These are phyloP conservation scores for Epizoanthus illoricatus DNA, from an alignment of 92 coral and sea anemone species.

Conservation along the genomic window DNA sequence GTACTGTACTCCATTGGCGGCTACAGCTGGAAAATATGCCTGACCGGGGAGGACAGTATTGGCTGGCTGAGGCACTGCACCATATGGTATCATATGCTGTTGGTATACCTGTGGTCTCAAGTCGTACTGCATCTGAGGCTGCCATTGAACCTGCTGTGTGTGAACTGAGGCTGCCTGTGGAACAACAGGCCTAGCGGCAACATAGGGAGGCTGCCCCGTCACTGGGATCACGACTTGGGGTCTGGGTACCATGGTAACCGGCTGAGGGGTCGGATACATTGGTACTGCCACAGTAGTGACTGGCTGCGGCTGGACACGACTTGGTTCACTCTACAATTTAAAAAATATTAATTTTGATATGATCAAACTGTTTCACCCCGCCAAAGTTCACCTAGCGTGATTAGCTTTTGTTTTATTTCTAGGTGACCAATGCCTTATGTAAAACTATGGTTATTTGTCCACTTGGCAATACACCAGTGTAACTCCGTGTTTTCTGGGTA, in stretches of 20 bases:
- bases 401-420: too few relatives aligned
- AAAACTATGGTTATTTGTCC: too few relatives aligned
- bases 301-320: constrained; percentile 66
- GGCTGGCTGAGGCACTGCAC: constrained; percentile 69
- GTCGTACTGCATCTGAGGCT: constrained; percentile 77
- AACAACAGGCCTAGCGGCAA: constrained; percentile 66
- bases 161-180: constrained; percentile 62
- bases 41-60: constrained; percentile 55
- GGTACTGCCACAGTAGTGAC: constrained; percentile 82
- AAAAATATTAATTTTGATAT: not conserved
- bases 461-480: too few relatives aligned
- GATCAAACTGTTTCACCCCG: too few relatives aligned
- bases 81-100: constrained; percentile 74
- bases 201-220: constrained; percentile 74
- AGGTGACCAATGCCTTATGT: too few relatives aligned
- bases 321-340: constrained; percentile 44
- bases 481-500: too few relatives aligned
- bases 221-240: constrained; percentile 84
- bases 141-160: constrained; percentile 86
- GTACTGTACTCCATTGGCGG: constrained; percentile 69
- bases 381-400: too few relatives aligned
- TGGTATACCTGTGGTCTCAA: constrained; percentile 77
- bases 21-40: constrained; percentile 63
- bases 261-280: constrained; percentile 68
- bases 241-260: constrained; percentile 79